Evolutionary conservation across 2,888 invertebrate genomes (phyloP).

Genomic region (Temnothorax unifasciatus): DNA sequence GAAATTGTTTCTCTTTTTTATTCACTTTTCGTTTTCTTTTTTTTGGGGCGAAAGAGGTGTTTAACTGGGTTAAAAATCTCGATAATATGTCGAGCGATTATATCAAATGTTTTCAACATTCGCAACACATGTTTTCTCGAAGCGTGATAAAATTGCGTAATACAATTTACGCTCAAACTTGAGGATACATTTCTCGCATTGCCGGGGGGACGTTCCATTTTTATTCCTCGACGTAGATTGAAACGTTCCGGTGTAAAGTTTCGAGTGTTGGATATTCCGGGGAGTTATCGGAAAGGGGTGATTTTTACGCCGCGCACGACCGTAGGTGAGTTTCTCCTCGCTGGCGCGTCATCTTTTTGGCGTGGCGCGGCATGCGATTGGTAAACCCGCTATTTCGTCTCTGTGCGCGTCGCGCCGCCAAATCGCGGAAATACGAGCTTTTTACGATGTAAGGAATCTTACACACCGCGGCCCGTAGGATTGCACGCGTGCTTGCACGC

Average conservation of each 20-base stretch:
- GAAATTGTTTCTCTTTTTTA: conserved; percentile 8
- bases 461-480: conserved; percentile 43
- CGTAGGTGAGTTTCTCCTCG: conserved; percentile 3
- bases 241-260: conserved; percentile 19
- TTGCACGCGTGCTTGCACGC: conserved; percentile 10
- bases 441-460: conserved; percentile 71
- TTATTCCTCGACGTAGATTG: conserved; percentile 33
- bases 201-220: conserved; percentile 18
- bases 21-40: background rate
- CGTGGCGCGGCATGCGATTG: conserved; percentile 63
- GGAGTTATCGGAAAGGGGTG: conserved; percentile 12
- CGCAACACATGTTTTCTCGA: background rate
- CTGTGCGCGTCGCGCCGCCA: conserved; percentile 45
- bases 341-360: conserved; percentile 1
- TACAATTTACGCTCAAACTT: background rate
- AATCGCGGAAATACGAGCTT: conserved; percentile 72
- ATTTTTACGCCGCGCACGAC: conserved; percentile 33
- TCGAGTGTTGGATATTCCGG: background rate
- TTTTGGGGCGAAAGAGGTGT: background rate
- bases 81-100: background rate
- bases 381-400: conserved; percentile 68
- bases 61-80: background rate
- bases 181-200: conserved; percentile 12
- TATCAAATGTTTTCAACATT: background rate
- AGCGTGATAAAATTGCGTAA: conserved; percentile 2